Conservation (phyloP, 1,140 invertebrate genomes). For the Lucilia sericata region DNA sequence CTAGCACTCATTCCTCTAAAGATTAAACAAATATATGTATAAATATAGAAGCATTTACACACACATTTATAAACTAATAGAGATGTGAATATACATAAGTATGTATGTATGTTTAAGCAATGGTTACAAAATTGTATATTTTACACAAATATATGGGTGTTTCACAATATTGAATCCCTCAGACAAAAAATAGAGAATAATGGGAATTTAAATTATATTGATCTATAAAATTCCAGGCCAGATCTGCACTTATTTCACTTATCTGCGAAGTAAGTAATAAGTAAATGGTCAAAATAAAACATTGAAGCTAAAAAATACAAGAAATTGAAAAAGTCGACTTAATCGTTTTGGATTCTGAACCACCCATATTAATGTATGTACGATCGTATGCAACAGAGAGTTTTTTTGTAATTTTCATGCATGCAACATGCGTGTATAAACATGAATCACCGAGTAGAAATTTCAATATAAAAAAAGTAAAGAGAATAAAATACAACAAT, state of each 20-base stretch:
- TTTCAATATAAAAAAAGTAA: background rate
- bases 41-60: background rate
- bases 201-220: too few relatives aligned
- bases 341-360: background rate
- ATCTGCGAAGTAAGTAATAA: too few relatives aligned
- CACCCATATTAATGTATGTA: background rate
- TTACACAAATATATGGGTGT: too few relatives aligned
- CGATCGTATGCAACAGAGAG: background rate
- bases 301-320: too few relatives aligned
- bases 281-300: too few relatives aligned
- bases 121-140: background rate
- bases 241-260: too few relatives aligned
- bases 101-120: too few relatives aligned
- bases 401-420: background rate
- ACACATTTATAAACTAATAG: background rate
- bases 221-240: too few relatives aligned
- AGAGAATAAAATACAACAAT: background rate
- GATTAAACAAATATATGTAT: background rate
- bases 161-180: too few relatives aligned
- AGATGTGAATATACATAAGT: background rate
- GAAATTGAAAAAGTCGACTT: background rate
- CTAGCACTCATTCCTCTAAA: background rate
- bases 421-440: slow-evolving; percentile 17
- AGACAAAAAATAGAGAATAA: too few relatives aligned
- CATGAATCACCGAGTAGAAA: slow-evolving; percentile 19